phyloP scores from a whole-genome alignment of 2,797 vertebrate species.

The Pangasius krempfi region DNA sequence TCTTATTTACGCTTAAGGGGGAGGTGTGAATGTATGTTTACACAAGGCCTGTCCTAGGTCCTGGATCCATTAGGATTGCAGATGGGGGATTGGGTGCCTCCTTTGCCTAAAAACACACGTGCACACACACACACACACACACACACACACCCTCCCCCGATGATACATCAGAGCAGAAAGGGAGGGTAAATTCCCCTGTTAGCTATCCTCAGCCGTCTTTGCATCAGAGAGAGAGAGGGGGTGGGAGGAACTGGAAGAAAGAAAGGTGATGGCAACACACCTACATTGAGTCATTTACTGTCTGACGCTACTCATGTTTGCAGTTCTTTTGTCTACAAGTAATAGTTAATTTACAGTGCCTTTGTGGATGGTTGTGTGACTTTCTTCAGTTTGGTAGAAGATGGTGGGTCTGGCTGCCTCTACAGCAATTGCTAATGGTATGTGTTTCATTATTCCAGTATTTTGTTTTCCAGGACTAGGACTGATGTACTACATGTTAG shows the following conservation, averaged over 20 bases:
- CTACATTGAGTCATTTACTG: constrained; percentile 44
- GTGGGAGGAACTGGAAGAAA: constrained; percentile 31
- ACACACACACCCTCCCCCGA: constrained; percentile 52
- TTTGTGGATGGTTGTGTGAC: constrained; percentile 36
- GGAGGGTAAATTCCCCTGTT: constrained; percentile 54
- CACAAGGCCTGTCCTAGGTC: constrained; percentile 74
- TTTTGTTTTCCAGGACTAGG: neutral
- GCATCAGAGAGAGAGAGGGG: constrained; percentile 46
- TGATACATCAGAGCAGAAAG: constrained; percentile 59
- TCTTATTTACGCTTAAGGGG: constrained; percentile 31
- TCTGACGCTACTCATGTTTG: constrained; percentile 17
- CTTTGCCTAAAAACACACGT: constrained; percentile 19
- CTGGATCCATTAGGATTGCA: constrained; percentile 71
- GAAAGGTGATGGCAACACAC: constrained; percentile 29
- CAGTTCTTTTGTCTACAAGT: constrained; percentile 10
- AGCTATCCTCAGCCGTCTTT: constrained; percentile 57
- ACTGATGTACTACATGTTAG: neutral
- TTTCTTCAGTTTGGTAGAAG: constrained; percentile 36
- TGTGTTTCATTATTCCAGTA: constrained; percentile 35
- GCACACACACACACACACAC: constrained; percentile 24
- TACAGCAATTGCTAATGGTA: constrained; percentile 53
- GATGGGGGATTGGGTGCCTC: constrained; percentile 36
- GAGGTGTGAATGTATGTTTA: constrained; percentile 66
- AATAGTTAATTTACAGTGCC: constrained; percentile 19
- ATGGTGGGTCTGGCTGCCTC: constrained; percentile 51